Evolutionary conservation across 2,797 vertebrate genomes (phyloP).

Genomic region (Loriculus beryllinus): DNA sequence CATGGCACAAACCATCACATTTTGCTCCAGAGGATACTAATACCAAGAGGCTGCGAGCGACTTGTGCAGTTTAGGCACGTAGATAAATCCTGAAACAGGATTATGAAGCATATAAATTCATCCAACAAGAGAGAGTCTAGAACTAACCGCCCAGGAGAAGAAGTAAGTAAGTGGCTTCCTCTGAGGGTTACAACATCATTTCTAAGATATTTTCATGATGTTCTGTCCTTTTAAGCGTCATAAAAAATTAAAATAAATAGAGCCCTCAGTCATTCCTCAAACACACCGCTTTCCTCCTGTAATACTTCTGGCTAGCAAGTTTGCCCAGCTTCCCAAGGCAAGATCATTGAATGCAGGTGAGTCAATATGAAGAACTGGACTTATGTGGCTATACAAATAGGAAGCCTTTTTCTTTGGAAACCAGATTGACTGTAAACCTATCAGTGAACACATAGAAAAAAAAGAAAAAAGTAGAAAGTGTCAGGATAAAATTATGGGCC

Average conservation of each 20-base stretch:
- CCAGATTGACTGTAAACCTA: conserved; percentile 1
- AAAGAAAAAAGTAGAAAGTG: not conserved
- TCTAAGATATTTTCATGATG: not conserved
- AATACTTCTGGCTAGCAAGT: not conserved
- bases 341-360: not conserved
- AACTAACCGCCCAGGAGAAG: not conserved
- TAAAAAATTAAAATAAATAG: not conserved
- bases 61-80: not conserved
- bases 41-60: not conserved
- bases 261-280: not conserved
- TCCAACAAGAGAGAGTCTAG: not conserved
- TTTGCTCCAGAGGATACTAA: rapidly evolving
- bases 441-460: not conserved
- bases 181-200: not conserved
- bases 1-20: rapidly evolving
- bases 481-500: conserved; percentile 22
- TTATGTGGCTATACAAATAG: not conserved
- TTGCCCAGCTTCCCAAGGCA: not conserved
- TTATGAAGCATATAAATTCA: not conserved
- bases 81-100: not conserved
- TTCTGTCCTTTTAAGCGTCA: not conserved
- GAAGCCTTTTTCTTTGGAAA: not conserved
- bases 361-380: not conserved
- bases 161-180: not conserved
- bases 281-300: not conserved